Conservation (phyloP, 2,113 vertebrate genomes). For the Misgurnus anguillicaudatus region DNA sequence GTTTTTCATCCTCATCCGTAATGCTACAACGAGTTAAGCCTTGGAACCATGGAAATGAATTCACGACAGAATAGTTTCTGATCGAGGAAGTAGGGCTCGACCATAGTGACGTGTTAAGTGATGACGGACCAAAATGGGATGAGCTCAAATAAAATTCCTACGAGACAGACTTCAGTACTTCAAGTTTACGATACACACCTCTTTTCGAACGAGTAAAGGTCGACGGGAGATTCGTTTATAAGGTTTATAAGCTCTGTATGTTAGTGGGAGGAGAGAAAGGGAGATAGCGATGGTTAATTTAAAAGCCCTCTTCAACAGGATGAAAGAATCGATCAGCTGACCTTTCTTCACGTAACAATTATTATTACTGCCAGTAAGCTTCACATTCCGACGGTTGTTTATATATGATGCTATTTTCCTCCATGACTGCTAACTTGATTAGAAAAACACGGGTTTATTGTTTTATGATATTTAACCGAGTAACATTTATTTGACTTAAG, state of each 20-base stretch:
- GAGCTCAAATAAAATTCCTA: not conserved
- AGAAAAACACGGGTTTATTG: not conserved
- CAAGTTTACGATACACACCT: not conserved
- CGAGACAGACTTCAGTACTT: not conserved
- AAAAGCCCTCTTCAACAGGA: constrained; percentile 10
- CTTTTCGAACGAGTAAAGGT: not conserved
- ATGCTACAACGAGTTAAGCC: too few species aligned
- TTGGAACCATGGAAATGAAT: not conserved
- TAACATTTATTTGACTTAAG: not conserved
- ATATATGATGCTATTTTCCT: not conserved
- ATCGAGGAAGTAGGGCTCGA: constrained; percentile 3
- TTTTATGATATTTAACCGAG: not conserved
- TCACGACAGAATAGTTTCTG: too few species aligned
- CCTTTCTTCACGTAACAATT: not conserved
- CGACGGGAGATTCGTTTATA: not conserved
- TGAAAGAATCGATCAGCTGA: constrained; percentile 36
- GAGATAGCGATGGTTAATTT: constrained; percentile 8
- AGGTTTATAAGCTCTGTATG: not conserved
- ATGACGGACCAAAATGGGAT: not conserved
- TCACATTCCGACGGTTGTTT: not conserved
- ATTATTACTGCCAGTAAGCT: not conserved
- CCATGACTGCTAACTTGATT: not conserved
- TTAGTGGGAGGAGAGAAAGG: constrained; percentile 29
- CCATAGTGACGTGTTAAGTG: not conserved
- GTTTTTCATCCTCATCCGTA: too few species aligned